Evolutionary conservation across 1,140 invertebrate species (phyloP), one percentile per base, ranked within the genome.

Genomic region (Drosophila albomicans): DNA sequence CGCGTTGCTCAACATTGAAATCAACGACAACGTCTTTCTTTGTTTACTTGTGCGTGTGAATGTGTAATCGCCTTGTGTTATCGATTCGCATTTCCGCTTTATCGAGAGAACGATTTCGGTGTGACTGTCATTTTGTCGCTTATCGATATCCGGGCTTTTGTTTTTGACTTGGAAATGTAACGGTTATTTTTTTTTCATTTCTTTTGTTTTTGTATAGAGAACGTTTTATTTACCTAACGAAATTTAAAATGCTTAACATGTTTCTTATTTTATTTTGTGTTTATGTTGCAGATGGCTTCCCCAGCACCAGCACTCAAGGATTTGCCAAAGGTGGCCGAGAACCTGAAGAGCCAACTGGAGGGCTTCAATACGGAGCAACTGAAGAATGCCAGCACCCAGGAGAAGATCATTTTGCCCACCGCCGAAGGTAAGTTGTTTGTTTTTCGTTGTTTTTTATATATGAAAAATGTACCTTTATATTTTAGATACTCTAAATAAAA

Each of bases 341-440:
- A 97, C 92, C 94, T 98, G 56, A 98, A 98, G 93, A 96, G 95
- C 91, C 96, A 98, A 93, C 93, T 98, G 78, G 97, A 98, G 93
- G 95, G 95, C 7, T 98, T 98, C 94, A 97, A 97, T 87, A 94
- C 95, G 13, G 95, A 96, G 66, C 95, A 95, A 74, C 95, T 98
- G 92, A 97, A 97, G 91, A 96, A 97, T 79, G 96, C 97, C 5
- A 95, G 96, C 72, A 98, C 97, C 49, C 95, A 96, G 70, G 97
- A 98, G 91, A 98, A 98, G 92, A 97, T 96, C 61, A 94, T 97
- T 72, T 94, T 98, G 66, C 98, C 98, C 56, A 97, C 97, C 30
- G 96, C 96, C 61, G 95, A 97, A 96, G 97, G 97, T 98, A 57
- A 57, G 65, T 25, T 25, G 20, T 25, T 25, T 25, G 20, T 25